Conservation (phyloP, 2,888 invertebrate genomes). For the Achlya flavicornis region DNA sequence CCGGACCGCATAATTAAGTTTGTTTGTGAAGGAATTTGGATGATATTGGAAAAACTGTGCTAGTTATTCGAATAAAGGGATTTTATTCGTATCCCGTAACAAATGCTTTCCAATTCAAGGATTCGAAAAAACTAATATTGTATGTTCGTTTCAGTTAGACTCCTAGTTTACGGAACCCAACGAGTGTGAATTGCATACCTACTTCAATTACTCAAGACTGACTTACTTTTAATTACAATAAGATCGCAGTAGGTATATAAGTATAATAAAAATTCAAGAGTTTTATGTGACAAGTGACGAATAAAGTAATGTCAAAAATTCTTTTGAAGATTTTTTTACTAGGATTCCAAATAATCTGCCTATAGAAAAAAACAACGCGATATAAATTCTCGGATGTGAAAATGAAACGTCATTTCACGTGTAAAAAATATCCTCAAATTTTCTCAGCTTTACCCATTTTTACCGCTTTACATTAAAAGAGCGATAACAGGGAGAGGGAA, state of each 20-base stretch:
- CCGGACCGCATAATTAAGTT: too few relatives aligned
- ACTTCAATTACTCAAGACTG: neutral
- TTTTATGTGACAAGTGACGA: neutral
- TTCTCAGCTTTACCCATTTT: constrained; percentile 3
- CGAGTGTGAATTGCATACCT: neutral
- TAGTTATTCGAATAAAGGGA: too few relatives aligned
- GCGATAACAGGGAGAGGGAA: constrained; percentile 4
- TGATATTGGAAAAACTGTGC: too few relatives aligned
- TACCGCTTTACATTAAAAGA: neutral
- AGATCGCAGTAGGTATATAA: too few relatives aligned
- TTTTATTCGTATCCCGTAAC: too few relatives aligned
- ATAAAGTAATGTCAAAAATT: neutral
- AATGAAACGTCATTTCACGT: constrained; percentile 8
- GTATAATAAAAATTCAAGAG: neutral
- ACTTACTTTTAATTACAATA: constrained; percentile 9
- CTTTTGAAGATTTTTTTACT: neutral
- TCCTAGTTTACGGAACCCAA: neutral
- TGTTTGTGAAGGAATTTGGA: too few relatives aligned
- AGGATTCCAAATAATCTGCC: neutral
- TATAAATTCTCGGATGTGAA: neutral
- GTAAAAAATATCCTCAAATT: constrained; percentile 11
- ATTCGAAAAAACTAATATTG: neutral
- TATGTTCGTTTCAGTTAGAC: too few relatives aligned
- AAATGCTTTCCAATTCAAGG: neutral
- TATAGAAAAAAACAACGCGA: neutral